Evolutionary conservation across 1,140 invertebrate genomes (phyloP).

Genomic region (Eurosta solidaginis): DNA sequence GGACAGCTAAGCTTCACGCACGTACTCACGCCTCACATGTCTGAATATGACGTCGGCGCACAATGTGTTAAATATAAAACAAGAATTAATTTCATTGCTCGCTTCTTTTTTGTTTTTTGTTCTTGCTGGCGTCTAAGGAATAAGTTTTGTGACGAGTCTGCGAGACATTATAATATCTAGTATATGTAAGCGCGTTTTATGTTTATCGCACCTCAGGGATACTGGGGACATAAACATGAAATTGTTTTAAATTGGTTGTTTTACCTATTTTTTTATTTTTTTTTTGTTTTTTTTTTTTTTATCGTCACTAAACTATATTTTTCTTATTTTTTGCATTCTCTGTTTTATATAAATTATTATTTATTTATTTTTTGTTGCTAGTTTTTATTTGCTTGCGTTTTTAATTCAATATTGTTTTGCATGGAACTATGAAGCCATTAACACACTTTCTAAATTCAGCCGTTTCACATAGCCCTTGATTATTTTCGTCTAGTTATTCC

Average conservation of each 20-base stretch:
- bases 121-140: not conserved
- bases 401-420: not conserved
- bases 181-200: too few species aligned
- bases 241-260: not conserved
- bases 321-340: not conserved
- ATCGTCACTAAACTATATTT: not conserved
- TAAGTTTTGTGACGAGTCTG: too few species aligned
- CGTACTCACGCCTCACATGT: not conserved
- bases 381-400: not conserved
- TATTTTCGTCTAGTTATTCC: too few species aligned
- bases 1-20: not conserved
- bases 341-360: constrained; percentile 4
- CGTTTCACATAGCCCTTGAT: not conserved
- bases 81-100: too few species aligned
- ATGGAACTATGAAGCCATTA: not conserved
- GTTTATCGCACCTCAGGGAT: too few species aligned
- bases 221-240: too few species aligned
- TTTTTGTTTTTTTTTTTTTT: constrained; percentile 3
- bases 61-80: too few species aligned
- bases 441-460: not conserved
- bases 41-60: not conserved
- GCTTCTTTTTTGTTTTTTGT: not conserved
- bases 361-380: not conserved
- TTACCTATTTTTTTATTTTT: not conserved
- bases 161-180: too few species aligned